Evolutionary conservation across 2,113 vertebrate species (phyloP).

Genomic region (Sinosuthora webbiana): DNA sequence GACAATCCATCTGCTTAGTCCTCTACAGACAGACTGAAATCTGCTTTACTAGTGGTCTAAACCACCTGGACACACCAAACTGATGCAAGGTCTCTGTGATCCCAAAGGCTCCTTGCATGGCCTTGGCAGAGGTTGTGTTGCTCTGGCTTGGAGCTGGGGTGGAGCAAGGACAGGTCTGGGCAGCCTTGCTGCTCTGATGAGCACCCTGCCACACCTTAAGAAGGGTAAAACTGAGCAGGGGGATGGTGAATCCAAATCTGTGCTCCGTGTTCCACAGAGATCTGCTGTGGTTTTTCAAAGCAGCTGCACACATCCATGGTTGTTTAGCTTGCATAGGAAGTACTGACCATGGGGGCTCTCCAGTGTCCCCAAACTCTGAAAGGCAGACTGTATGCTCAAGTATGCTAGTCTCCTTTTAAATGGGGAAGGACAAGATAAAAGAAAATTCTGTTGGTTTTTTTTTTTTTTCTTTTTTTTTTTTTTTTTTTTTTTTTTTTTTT

Average conservation of each 20-base stretch:
- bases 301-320: not conserved
- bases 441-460: not conserved
- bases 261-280: not conserved
- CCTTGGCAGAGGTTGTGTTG: not conserved
- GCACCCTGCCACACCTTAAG: not conserved
- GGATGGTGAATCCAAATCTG: not conserved
- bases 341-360: too few species aligned
- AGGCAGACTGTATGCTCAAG: not conserved
- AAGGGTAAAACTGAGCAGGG: not conserved
- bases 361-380: not conserved
- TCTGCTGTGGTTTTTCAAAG: not conserved
- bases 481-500: accelerated
- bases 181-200: not conserved
- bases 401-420: not conserved
- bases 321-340: not conserved
- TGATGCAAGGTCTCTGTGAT: not conserved
- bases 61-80: not conserved
- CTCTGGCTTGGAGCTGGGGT: not conserved
- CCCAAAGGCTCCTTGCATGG: not conserved
- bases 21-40: not conserved
- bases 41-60: not conserved
- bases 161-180: not conserved
- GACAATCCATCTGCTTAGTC: not conserved
- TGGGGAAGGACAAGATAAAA: not conserved
- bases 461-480: too few species aligned